Evolutionary conservation across 2,888 invertebrate species (phyloP), one percentile per base, ranked within the genome.

Genomic region (Pristionchus exspectatus): DNA sequence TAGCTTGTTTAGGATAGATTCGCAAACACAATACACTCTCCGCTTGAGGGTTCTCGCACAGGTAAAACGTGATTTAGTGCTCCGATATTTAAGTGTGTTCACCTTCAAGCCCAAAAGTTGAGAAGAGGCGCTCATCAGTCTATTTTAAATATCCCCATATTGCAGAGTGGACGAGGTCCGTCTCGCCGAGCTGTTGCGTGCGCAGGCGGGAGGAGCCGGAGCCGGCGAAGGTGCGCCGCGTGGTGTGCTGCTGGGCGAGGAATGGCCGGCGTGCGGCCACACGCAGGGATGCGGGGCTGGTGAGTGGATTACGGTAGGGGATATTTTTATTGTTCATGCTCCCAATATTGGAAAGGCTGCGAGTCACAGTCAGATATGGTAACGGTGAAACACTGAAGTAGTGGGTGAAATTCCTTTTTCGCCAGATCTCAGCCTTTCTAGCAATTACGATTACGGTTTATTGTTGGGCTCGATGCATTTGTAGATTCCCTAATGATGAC

Each of bases 191-290:
- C 86, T 93, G 14, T 90, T 90, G 38, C 59, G 24, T 1, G 91
- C 90, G 7, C 84, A 90, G 18, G 81, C 81, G 27, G 81, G 81
- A 5, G 50, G 5, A 1, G 81, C n/a, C 2, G 81, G 81, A 44
- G 74, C 69, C n/a, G 27, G 27, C 30, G 69, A 21, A 12, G 90
- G 87, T 21, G 66, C 84, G 44, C 90, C 24, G 69, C 88, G 27
- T 33, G 89, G n/a, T 56, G 90, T 92, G 1, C 81, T 84, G 27
- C 90, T 91, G 63, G 93, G 93, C 1, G 90, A 87, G 14, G 89
- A 89, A 7, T 92, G 91, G 91, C 87, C 87, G 59, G 90, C 91
- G 81, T 93, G 93, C 54, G 93, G 93, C 38, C 88, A 91, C 85
- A 90, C 90, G 5, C 72, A 87, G 14, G 38, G 44, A 0, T 93